Percentiles rank a stretch among this genome's conserved stretches.
phyloP scores from a whole-genome alignment of 2,888 invertebrate species.

The Drosophila engyochracea region DNA sequence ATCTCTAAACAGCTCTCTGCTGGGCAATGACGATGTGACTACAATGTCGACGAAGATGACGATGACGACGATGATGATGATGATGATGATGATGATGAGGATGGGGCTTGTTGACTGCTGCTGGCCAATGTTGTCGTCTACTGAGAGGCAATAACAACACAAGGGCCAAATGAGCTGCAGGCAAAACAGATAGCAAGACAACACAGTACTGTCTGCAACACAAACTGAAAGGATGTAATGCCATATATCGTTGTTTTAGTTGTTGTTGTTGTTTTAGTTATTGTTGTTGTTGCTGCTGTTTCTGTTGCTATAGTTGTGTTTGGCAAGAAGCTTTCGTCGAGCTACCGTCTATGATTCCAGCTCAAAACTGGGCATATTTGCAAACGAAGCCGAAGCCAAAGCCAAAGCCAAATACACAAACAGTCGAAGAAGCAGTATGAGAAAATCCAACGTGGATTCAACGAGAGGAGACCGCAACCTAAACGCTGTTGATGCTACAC shows the following conservation, averaged over 20 bases:
- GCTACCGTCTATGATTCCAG: conserved; percentile 58
- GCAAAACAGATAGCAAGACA: conserved; percentile 66
- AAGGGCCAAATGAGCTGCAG: conserved; percentile 71
- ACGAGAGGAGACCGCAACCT: conserved; percentile 59
- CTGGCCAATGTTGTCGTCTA: conserved; percentile 59
- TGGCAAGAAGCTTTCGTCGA: conserved; percentile 44
- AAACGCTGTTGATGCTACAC: conserved; percentile 73
- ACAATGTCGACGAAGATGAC: conserved; percentile 17
- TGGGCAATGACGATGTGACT: conserved; percentile 43
- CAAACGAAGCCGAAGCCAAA: conserved; percentile 46
- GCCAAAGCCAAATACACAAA: conserved; percentile 52
- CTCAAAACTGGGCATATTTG: conserved; percentile 59
- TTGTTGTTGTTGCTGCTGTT: neutral
- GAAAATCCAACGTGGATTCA: conserved; percentile 24
- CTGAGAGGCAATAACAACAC: conserved; percentile 51
- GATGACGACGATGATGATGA: conserved; percentile 11
- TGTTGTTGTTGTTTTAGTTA: neutral
- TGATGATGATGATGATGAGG: conserved; percentile 23
- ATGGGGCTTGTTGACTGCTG: conserved; percentile 61
- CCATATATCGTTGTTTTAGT: conserved; percentile 1
- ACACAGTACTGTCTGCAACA: conserved; percentile 31
- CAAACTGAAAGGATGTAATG: conserved; percentile 47
- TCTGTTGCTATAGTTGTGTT: conserved; percentile 35
- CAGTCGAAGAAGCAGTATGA: conserved; percentile 19
- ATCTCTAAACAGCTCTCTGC: conserved; percentile 73